Conservation (phyloP, 2,888 invertebrate genomes). For the Nasonia oneida region DNA sequence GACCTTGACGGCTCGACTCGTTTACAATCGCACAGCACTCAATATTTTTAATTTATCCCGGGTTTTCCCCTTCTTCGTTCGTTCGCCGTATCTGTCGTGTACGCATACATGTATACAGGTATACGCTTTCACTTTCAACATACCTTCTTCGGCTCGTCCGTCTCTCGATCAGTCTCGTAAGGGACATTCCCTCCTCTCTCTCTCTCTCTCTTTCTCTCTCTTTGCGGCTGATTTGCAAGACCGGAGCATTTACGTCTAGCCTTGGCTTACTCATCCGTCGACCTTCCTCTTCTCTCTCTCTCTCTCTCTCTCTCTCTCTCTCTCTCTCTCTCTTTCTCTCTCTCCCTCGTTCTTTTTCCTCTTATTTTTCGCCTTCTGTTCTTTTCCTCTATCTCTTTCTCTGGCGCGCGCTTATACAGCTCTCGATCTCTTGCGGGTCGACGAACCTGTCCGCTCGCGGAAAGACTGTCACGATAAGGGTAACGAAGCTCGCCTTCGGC, state of each 20-base stretch:
- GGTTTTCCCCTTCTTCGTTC: slow-evolving; percentile 1
- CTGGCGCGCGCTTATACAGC: not conserved
- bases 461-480: slow-evolving; percentile 5
- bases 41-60: slow-evolving; percentile 23
- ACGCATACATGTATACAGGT: not conserved
- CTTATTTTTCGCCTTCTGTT: slow-evolving; percentile 5
- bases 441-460: slow-evolving; percentile 22
- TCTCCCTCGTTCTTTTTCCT: not conserved
- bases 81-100: not conserved
- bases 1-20: not conserved
- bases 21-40: not conserved
- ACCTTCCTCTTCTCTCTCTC: slow-evolving; percentile 62
- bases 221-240: slow-evolving; percentile 32
- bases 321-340: not conserved
- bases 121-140: slow-evolving; percentile 56
- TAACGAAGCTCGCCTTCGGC: slow-evolving; percentile 17
- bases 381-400: not conserved
- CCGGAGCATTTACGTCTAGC: slow-evolving; percentile 57
- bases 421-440: slow-evolving; percentile 38
- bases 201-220: slow-evolving; percentile 21
- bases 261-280: slow-evolving; percentile 68
- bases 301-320: not conserved
- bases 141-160: slow-evolving; percentile 27
- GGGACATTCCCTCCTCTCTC: slow-evolving; percentile 31
- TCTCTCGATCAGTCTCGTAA: not conserved